These are phyloP conservation scores for Idaea dimidiata DNA, from an alignment of 2,888 invertebrate genomes.

Conservation along the genomic window DNA sequence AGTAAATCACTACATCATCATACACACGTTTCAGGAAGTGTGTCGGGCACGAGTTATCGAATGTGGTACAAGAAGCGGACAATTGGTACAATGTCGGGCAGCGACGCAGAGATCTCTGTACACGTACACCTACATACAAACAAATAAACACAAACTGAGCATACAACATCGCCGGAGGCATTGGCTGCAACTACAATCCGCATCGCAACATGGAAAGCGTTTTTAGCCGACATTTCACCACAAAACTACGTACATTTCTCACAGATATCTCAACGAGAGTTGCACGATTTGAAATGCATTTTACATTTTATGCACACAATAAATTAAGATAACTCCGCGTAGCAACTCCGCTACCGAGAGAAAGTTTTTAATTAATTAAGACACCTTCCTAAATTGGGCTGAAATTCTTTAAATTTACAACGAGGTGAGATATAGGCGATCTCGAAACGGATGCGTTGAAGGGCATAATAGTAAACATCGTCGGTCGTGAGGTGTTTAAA, in stretches of 20 bases:
- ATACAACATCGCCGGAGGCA: constrained; percentile 25
- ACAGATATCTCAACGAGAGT: neutral
- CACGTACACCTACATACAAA: constrained; percentile 8
- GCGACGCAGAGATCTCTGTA: constrained; percentile 11
- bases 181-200: constrained; percentile 43
- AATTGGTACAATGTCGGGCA: constrained; percentile 22
- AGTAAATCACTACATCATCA: constrained; percentile 24
- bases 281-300: constrained; percentile 1
- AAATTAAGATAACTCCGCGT: neutral
- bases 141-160: neutral
- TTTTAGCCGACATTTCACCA: constrained; percentile 54
- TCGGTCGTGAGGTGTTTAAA: constrained; percentile 5
- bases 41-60: constrained; percentile 29
- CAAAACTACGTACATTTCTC: constrained; percentile 32
- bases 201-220: constrained; percentile 68
- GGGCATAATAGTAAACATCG: neutral
- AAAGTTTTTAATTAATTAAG: neutral
- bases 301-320: constrained; percentile 1
- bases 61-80: constrained; percentile 24
- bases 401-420: neutral
- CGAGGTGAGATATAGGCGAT: neutral
- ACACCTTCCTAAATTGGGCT: neutral
- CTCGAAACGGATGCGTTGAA: neutral
- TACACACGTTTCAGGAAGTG: constrained; percentile 30
- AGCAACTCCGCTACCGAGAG: neutral